Conservation (phyloP, 2,888 invertebrate genomes). For the Eupeodes latifasciatus region DNA sequence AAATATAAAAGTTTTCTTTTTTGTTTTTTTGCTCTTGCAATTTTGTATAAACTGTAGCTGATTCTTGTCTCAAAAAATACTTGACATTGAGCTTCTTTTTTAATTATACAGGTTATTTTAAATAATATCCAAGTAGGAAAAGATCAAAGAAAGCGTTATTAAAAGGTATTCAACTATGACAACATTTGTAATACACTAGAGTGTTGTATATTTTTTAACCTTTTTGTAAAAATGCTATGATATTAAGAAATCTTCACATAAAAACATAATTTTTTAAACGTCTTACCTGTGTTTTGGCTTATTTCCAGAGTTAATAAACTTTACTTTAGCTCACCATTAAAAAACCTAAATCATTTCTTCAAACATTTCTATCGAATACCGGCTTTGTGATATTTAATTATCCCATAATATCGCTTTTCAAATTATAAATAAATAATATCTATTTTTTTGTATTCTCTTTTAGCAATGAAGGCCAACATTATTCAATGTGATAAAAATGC, state of each 20-base stretch:
- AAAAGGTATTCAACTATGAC: background rate
- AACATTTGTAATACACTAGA: no score
- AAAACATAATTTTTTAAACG: no score
- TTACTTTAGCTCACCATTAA: no score
- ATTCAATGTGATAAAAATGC: slow-evolving; percentile 71
- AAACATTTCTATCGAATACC: background rate
- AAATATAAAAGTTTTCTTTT: background rate
- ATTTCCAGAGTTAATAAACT: no score
- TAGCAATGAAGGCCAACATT: slow-evolving; percentile 60
- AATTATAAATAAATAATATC: background rate
- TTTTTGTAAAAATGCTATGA: no score
- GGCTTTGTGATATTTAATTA: background rate
- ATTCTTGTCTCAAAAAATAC: background rate
- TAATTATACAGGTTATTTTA: background rate
- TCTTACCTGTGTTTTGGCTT: no score
- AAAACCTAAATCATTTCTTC: no score
- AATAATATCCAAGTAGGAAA: background rate
- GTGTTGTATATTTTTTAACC: no score
- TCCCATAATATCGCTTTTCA: background rate
- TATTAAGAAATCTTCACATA: no score
- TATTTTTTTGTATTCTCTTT: slow-evolving; percentile 23
- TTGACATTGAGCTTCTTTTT: background rate
- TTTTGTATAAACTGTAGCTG: background rate
- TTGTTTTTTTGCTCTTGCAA: background rate
- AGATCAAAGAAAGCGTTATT: background rate